phyloP scores from a whole-genome alignment of 2,797 vertebrate species.

The Peromyscus nudipes region DNA sequence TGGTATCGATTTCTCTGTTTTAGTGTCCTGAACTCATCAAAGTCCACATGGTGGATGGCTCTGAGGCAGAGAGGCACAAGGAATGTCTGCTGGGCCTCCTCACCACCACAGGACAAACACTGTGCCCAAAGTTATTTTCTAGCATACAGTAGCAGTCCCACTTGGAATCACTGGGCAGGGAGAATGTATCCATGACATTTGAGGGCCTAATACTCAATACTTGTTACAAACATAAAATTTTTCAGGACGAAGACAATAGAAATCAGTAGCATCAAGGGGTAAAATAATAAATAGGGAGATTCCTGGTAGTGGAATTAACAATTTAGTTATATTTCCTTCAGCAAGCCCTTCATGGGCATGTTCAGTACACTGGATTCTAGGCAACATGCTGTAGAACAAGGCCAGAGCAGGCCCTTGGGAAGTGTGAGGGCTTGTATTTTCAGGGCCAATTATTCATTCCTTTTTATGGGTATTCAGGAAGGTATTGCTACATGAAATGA shows the following conservation, averaged over 20 bases:
- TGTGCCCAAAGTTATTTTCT: not conserved
- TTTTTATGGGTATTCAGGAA: not conserved
- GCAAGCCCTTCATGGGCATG: not conserved
- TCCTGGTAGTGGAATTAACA: not conserved
- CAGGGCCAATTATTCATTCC: not conserved
- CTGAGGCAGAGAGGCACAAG: not conserved
- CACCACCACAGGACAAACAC: not conserved
- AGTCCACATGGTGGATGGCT: not conserved
- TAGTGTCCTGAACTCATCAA: not conserved
- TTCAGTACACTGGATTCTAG: rapidly evolving
- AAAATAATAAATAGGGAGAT: not conserved
- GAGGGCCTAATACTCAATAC: not conserved
- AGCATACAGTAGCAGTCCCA: not conserved
- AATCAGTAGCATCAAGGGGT: not conserved
- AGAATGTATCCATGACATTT: not conserved
- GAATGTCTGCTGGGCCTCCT: not conserved
- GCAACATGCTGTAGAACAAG: not conserved
- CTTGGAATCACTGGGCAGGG: not conserved
- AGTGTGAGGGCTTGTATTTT: not conserved
- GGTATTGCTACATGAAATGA: not conserved
- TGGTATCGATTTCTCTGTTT: not conserved
- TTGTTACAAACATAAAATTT: not conserved
- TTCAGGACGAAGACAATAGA: not conserved
- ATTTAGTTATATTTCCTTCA: not conserved
- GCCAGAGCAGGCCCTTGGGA: not conserved